A percentile compares a stretch with the other conserved stretches of the same genome.
Evolutionary conservation across 2,888 invertebrate genomes (phyloP).

Genomic region (Synergus laeviventris): DNA sequence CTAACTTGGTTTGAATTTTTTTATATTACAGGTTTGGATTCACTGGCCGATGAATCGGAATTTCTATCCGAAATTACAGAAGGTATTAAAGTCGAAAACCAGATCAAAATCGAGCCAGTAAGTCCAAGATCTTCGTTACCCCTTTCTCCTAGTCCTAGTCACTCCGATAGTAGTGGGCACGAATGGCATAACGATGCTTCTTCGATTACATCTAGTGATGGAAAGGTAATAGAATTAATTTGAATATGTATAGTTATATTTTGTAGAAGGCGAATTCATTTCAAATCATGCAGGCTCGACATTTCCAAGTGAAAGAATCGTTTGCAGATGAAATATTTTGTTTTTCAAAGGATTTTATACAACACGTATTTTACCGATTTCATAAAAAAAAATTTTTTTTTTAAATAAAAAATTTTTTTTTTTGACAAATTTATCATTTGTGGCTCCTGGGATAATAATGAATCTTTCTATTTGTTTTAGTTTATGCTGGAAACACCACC

Average conservation of each 20-base stretch:
- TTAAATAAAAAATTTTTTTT: conserved; percentile 40
- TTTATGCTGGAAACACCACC: conserved; percentile 73
- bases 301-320: too few relatives aligned
- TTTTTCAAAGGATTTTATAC: too few relatives aligned
- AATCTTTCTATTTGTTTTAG: conserved; percentile 50
- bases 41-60: background rate
- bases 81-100: conserved; percentile 15
- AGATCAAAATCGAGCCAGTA: conserved; percentile 64
- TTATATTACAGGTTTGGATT: background rate
- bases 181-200: conserved; percentile 61
- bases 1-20: background rate
- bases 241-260: background rate
- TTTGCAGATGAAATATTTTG: too few relatives aligned
- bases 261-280: too few relatives aligned
- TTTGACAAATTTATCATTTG: conserved; percentile 39
- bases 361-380: too few relatives aligned
- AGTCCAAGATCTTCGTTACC: conserved; percentile 61
- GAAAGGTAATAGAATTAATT: conserved; percentile 53
- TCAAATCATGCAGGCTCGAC: too few relatives aligned
- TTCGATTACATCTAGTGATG: conserved; percentile 47
- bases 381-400: too few relatives aligned
- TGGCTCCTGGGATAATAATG: too few relatives aligned
- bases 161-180: conserved; percentile 64
- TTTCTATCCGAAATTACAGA: conserved; percentile 3
- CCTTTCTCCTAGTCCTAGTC: conserved; percentile 65